phyloP scores from a whole-genome alignment of 35 echinoderm and acorn worm species.

The Heliocidaris tuberculata region DNA sequence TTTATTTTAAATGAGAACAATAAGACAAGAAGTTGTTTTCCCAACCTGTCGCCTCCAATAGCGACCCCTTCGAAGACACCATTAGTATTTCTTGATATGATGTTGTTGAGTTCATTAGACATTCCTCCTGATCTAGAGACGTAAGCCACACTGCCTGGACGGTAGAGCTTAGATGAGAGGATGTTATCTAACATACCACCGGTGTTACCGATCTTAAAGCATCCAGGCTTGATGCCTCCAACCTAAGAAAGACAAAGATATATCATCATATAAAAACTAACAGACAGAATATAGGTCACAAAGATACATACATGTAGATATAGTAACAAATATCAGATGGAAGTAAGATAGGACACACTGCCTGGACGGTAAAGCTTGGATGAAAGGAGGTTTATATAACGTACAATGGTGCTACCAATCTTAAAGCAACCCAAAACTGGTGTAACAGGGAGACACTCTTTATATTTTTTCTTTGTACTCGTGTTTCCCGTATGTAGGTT shows the following conservation, averaged over 20 bases:
- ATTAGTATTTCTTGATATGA: constrained; percentile 86
- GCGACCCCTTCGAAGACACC: constrained; percentile 95
- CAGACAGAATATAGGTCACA: neutral
- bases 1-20: too few relatives aligned
- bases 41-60: constrained; percentile 94
- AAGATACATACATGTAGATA: too few relatives aligned
- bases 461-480: too few relatives aligned
- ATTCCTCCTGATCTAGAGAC: constrained; percentile 95
- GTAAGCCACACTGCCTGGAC: constrained; percentile 90
- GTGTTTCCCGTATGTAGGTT: too few relatives aligned
- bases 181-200: constrained; percentile 99
- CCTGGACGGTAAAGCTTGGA: constrained; percentile 96
- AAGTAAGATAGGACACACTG: too few relatives aligned
- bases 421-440: constrained; percentile 99
- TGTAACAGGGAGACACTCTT: too few relatives aligned
- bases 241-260: constrained; percentile 58
- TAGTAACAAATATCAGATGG: too few relatives aligned
- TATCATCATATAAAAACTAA: neutral
- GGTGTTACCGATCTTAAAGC: constrained; percentile 97
- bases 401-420: constrained; percentile 95
- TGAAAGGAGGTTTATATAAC: constrained; percentile 86
- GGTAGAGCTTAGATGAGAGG: constrained; percentile 90
- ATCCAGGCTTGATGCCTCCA: constrained; percentile 95
- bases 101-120: constrained; percentile 99
- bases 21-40: neutral